These are phyloP conservation scores for Pitta sordida DNA, from an alignment of 2,113 vertebrate species.

Conservation along the genomic window DNA sequence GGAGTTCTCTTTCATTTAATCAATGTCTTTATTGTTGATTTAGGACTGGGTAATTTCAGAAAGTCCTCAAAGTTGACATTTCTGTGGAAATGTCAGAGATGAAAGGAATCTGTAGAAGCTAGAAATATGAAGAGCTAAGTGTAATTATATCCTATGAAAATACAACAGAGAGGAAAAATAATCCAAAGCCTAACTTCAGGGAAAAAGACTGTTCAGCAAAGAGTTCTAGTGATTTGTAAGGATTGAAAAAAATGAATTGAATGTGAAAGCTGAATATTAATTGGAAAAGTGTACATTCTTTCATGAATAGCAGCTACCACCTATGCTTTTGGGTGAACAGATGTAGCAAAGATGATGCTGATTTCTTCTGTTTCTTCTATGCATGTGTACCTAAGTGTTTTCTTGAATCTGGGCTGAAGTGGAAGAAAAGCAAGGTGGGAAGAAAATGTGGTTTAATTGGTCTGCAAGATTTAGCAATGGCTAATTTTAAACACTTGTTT, in stretches of 20 bases:
- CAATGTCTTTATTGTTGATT: not conserved
- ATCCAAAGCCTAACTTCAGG: not conserved
- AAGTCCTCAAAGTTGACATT: not conserved
- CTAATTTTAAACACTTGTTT: constrained; percentile 31
- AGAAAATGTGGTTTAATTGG: not conserved
- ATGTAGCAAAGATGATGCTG: not conserved
- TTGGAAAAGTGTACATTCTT: not conserved
- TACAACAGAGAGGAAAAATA: not conserved
- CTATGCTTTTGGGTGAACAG: not conserved
- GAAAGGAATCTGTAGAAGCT: not conserved
- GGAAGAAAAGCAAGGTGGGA: not conserved
- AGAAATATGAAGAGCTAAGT: not conserved
- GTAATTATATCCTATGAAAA: not conserved
- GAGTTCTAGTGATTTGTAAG: not conserved
- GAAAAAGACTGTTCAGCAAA: not conserved
- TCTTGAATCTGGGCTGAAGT: not conserved
- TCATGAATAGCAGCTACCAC: not conserved
- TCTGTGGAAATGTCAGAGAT: not conserved
- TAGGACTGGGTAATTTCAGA: not conserved
- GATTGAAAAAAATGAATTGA: not conserved
- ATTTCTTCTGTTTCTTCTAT: not conserved
- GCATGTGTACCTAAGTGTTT: not conserved
- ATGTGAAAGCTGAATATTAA: not conserved
- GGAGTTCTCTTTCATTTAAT: not conserved
- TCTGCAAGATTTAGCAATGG: not conserved